These are phyloP conservation scores for Cheirogaleus medius DNA, from an alignment of 2,113 vertebrate genomes.

Conservation along the genomic window DNA sequence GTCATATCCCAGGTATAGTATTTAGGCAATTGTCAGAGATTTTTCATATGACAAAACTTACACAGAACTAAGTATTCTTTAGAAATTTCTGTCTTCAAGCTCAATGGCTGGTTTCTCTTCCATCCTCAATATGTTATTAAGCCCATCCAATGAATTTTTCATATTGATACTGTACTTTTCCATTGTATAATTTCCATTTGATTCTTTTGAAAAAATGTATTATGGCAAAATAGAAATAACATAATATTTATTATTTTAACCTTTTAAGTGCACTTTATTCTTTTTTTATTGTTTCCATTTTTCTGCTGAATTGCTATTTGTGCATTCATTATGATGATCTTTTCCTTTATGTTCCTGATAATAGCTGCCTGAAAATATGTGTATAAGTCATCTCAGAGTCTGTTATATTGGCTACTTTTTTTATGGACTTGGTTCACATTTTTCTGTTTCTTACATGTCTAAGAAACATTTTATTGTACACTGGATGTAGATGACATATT, in stretches of 20 bases:
- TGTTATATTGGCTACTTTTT: background rate
- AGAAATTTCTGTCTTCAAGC: background rate
- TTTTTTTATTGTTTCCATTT: conserved; percentile 21
- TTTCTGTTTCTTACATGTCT: background rate
- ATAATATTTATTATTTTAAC: background rate
- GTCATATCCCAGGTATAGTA: background rate
- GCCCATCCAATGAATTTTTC: conserved; percentile 12
- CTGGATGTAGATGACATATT: background rate
- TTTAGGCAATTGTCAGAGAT: background rate
- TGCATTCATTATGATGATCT: background rate
- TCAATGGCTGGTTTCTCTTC: background rate
- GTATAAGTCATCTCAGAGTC: background rate
- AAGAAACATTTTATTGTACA: background rate
- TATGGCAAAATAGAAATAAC: background rate
- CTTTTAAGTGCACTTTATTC: background rate
- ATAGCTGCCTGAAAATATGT: background rate
- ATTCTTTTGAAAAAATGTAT: background rate
- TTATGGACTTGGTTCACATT: background rate
- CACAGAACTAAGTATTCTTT: background rate
- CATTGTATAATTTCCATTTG: background rate
- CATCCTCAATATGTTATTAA: background rate
- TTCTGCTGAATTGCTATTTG: background rate
- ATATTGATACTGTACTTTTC: background rate
- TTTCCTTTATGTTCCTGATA: background rate
- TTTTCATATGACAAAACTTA: background rate